phyloP scores from a whole-genome alignment of 2,797 vertebrate genomes.

The Sternarchorhynchus goeldii region DNA sequence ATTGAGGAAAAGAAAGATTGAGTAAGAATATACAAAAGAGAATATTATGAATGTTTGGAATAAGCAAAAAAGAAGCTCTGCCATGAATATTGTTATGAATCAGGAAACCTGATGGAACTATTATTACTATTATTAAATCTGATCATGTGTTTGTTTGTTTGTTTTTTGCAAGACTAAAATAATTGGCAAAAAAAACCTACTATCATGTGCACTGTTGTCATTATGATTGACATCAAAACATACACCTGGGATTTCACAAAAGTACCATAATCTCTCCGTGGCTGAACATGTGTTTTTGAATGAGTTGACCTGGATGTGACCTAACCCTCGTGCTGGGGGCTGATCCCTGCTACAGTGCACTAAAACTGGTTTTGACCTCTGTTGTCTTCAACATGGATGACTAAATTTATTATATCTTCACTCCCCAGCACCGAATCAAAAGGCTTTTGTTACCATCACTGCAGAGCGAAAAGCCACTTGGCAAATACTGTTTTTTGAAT shows the following conservation, averaged over 20 bases:
- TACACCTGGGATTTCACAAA: neutral
- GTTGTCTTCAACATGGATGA: neutral
- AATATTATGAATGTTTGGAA: too few relatives aligned
- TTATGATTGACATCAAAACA: neutral
- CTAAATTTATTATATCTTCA: conserved; percentile 8
- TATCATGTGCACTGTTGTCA: neutral
- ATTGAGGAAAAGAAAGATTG: too few relatives aligned
- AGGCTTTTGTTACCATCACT: conserved; percentile 31
- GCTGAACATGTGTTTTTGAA: too few relatives aligned
- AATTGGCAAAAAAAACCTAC: neutral
- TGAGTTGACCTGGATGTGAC: neutral
- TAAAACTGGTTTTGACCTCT: neutral
- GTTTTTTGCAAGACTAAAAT: neutral
- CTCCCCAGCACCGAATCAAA: conserved; percentile 31
- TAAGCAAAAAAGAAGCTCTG: too few relatives aligned
- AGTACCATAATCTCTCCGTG: too few relatives aligned
- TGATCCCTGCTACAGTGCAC: conserved; percentile 20
- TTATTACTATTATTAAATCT: too few relatives aligned
- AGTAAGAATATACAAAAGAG: too few relatives aligned
- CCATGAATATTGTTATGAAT: too few relatives aligned
- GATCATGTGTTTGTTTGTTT: too few relatives aligned
- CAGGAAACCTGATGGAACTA: too few relatives aligned
- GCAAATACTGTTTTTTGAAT: conserved; percentile 15
- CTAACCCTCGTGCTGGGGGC: neutral
- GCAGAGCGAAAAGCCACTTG: conserved; percentile 26